Evolutionary conservation across 1,140 invertebrate species (phyloP).

Genomic region (Monomorium pharaonis): DNA sequence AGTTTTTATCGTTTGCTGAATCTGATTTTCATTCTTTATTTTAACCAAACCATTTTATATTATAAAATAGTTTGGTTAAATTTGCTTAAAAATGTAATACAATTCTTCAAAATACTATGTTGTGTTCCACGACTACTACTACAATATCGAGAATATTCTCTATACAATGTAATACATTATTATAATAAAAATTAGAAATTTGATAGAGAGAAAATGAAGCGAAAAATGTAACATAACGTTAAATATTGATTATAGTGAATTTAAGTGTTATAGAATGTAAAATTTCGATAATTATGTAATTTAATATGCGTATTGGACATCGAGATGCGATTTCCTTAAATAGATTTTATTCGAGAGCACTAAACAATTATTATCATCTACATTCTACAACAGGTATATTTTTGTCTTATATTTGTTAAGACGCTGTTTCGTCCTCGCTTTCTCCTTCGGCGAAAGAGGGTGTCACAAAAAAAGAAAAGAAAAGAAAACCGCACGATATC

Average conservation of each 20-base stretch:
- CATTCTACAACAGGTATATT: constrained; percentile 72
- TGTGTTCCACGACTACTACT: too few relatives aligned
- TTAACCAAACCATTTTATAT: too few relatives aligned
- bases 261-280: neutral
- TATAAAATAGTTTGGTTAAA: too few relatives aligned
- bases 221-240: neutral
- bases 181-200: neutral
- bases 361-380: constrained; percentile 76
- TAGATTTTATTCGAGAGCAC: constrained; percentile 77
- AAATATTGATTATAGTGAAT: neutral
- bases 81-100: too few relatives aligned
- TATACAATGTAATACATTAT: too few relatives aligned
- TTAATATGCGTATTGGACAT: neutral
- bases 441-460: neutral
- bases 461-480: constrained; percentile 4
- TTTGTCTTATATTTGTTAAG: constrained; percentile 39
- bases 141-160: too few relatives aligned
- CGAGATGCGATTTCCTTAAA: constrained; percentile 63
- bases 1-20: too few relatives aligned
- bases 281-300: neutral
- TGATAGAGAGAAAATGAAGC: neutral
- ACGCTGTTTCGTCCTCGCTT: neutral
- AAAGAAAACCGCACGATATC: constrained; percentile 15
- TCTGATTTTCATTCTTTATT: too few relatives aligned
- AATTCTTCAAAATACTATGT: too few relatives aligned